A percentile compares a stretch with the other conserved stretches of the same genome.
These are phyloP conservation scores for Lota lota DNA, from an alignment of 2,113 vertebrate species.

Conservation along the genomic window DNA sequence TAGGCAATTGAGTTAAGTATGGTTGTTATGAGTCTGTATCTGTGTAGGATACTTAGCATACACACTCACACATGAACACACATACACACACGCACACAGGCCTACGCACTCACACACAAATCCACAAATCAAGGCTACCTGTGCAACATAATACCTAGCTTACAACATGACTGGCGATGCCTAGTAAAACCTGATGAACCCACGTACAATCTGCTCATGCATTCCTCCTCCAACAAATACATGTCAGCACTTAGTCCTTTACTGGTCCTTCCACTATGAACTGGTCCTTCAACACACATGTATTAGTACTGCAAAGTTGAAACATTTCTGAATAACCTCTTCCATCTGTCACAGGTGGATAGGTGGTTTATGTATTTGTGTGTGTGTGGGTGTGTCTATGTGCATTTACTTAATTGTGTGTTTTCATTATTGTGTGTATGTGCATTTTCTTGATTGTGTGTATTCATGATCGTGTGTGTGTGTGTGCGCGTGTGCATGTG, in stretches of 20 bases:
- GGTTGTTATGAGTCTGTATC: no score
- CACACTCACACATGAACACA: neutral
- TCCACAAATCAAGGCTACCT: constrained; percentile 12
- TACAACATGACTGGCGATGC: constrained; percentile 11
- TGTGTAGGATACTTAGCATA: neutral
- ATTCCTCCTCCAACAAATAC: constrained; percentile 3
- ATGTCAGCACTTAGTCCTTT: neutral
- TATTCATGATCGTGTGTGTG: constrained; percentile 1
- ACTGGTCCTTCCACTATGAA: constrained; percentile 12
- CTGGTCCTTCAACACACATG: constrained; percentile 29
- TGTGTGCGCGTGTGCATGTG: neutral
- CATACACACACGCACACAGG: neutral
- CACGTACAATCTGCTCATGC: constrained; percentile 8
- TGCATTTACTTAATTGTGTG: no score
- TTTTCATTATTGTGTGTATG: no score
- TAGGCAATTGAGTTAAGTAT: no score
- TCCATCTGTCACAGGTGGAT: constrained; percentile 25
- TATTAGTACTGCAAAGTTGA: constrained; percentile 27
- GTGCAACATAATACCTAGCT: neutral
- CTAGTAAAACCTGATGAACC: constrained; percentile 25
- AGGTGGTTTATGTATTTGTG: constrained; percentile 11
- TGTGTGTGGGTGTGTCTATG: no score
- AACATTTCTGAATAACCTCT: constrained; percentile 28
- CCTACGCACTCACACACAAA: neutral
- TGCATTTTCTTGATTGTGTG: no score